Percentiles rank a stretch among this genome's conserved stretches.
Conservation (phyloP, 1,140 invertebrate species). For the Magallana gigas region DNA sequence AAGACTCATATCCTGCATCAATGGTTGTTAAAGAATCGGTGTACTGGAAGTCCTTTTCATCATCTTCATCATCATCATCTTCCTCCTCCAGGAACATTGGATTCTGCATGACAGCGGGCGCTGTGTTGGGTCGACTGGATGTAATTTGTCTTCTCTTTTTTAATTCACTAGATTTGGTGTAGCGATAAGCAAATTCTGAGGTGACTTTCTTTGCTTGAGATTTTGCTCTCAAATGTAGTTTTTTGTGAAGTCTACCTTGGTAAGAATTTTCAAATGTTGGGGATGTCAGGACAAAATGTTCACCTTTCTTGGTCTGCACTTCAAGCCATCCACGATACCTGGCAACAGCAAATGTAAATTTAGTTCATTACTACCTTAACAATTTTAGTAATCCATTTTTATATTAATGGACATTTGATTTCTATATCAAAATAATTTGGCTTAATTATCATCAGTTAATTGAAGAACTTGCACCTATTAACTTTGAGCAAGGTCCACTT, state of each 20-base stretch:
- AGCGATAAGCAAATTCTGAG: conserved; percentile 55
- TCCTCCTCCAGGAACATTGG: background rate
- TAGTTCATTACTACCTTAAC: too few relatives aligned
- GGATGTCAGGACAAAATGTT: conserved; percentile 59
- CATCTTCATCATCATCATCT: conserved; percentile 11
- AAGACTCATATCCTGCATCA: conserved; percentile 59
- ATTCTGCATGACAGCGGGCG: conserved; percentile 56
- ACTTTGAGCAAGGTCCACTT: too few relatives aligned
- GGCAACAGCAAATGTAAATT: background rate
- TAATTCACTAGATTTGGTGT: conserved; percentile 49
- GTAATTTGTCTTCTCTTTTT: conserved; percentile 5
- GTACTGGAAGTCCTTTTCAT: conserved; percentile 32
- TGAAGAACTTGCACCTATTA: too few relatives aligned
- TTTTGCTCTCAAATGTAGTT: conserved; percentile 53
- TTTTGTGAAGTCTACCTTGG: conserved; percentile 54
- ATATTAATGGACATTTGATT: too few relatives aligned
- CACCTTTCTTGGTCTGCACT: conserved; percentile 54
- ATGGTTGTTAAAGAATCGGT: conserved; percentile 56
- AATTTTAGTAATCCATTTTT: too few relatives aligned
- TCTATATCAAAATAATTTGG: too few relatives aligned
- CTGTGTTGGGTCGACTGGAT: conserved; percentile 56
- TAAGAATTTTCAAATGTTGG: conserved; percentile 57
- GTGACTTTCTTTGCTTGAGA: conserved; percentile 56
- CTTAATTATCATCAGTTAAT: too few relatives aligned
- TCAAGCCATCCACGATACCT: conserved; percentile 64